Evolutionary conservation across 2,888 invertebrate species (phyloP).

Genomic region (Dilophus febrilis): DNA sequence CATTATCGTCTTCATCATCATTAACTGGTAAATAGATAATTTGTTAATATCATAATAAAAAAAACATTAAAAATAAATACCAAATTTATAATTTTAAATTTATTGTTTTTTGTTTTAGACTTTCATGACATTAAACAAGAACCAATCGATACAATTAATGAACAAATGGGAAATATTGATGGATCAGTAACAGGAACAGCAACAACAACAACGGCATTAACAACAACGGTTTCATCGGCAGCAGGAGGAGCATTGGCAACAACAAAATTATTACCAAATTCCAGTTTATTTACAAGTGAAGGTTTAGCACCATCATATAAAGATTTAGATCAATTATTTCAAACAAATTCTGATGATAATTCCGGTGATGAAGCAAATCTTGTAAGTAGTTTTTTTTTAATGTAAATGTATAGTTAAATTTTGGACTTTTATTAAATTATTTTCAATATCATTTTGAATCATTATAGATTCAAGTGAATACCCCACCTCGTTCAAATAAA

Average conservation of each 20-base stretch:
- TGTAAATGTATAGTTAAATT: too few species aligned
- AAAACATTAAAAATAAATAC: too few species aligned
- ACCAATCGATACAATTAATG: slow-evolving; percentile 29
- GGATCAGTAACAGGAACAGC: not conserved
- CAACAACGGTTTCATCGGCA: too few species aligned
- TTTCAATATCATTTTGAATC: too few species aligned
- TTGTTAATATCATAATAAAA: too few species aligned
- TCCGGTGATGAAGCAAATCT: slow-evolving; percentile 77
- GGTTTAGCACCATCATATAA: slow-evolving; percentile 76
- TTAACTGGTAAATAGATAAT: too few species aligned
- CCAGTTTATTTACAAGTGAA: slow-evolving; percentile 59
- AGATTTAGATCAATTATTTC: slow-evolving; percentile 86
- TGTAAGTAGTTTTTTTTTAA: too few species aligned
- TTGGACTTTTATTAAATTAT: too few species aligned
- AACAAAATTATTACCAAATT: slow-evolving; percentile 17
- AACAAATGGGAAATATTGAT: slow-evolving; percentile 24
- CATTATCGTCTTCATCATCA: too few species aligned
- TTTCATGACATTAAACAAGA: slow-evolving; percentile 46
- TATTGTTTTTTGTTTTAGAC: too few species aligned
- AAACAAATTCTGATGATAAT: slow-evolving; percentile 75
- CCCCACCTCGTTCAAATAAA: slow-evolving; percentile 81
- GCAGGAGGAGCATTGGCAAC: too few species aligned
- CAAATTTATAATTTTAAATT: too few species aligned
- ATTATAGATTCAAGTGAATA: slow-evolving; percentile 60
- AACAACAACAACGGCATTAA: not conserved